These are phyloP conservation scores for Molorchus minor DNA, from an alignment of 2,888 invertebrate species.

Conservation along the genomic window DNA sequence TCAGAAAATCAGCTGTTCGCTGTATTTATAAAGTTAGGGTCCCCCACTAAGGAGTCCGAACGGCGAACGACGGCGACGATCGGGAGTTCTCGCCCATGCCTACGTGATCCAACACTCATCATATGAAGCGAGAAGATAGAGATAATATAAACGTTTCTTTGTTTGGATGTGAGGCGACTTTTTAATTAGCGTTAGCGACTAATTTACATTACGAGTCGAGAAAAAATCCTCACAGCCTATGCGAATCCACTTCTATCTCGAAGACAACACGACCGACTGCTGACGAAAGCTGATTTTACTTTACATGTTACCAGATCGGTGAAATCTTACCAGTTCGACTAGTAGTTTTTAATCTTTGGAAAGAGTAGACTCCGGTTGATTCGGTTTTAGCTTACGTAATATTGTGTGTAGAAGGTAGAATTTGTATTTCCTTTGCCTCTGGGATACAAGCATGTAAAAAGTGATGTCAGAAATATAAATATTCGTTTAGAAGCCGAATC, in stretches of 20 bases:
- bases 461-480: too few species aligned
- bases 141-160: conserved; percentile 22
- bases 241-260: not conserved
- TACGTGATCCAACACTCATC: conserved; percentile 20
- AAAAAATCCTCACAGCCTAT: not conserved
- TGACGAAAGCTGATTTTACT: conserved; percentile 5
- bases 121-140: conserved; percentile 11
- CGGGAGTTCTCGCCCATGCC: conserved; percentile 3
- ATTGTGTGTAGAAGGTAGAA: not conserved
- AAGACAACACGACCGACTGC: not conserved
- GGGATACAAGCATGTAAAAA: too few species aligned
- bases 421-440: not conserved
- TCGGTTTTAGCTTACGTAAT: conserved; percentile 8
- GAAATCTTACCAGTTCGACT: conserved; percentile 14
- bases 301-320: conserved; percentile 3
- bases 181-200: conserved; percentile 12
- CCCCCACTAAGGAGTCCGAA: conserved; percentile 35
- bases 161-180: conserved; percentile 22
- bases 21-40: conserved; percentile 65
- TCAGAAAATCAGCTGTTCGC: conserved; percentile 52
- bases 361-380: conserved; percentile 1
- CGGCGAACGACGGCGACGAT: not conserved
- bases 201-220: conserved; percentile 11
- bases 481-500: too few species aligned
- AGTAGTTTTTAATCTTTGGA: conserved; percentile 2